Percentiles rank a stretch among this genome's conserved stretches.
These are phyloP conservation scores for Bombus fervidus DNA, from an alignment of 1,140 invertebrate genomes.

Conservation along the genomic window DNA sequence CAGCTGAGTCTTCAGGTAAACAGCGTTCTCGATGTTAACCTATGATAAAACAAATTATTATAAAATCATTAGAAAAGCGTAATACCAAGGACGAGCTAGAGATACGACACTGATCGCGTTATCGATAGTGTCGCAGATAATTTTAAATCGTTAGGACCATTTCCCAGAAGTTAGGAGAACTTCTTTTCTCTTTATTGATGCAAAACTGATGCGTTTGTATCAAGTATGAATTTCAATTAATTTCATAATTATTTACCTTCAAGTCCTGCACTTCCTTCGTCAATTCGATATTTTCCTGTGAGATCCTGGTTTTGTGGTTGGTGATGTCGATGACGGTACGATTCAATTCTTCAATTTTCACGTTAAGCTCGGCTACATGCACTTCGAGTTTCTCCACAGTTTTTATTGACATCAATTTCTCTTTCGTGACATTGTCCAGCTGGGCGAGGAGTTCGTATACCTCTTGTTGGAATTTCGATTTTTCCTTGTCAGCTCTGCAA, in stretches of 20 bases:
- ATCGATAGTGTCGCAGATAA: not conserved
- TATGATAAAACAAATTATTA: conserved; percentile 58
- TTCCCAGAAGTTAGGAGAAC: not conserved
- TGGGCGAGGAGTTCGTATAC: conserved; percentile 97
- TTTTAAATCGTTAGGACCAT: not conserved
- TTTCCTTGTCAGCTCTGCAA: conserved; percentile 96
- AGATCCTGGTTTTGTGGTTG: conserved; percentile 93
- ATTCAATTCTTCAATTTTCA: conserved; percentile 97
- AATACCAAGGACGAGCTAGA: too few relatives aligned
- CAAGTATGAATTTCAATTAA: not conserved
- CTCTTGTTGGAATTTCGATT: conserved; percentile 97
- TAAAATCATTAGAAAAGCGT: not conserved
- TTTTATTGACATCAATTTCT: conserved; percentile 93
- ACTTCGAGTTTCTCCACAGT: conserved; percentile 95
- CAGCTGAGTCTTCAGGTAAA: conserved; percentile 94
- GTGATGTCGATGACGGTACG: conserved; percentile 97
- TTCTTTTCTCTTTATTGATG: not conserved
- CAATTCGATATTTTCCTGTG: conserved; percentile 96
- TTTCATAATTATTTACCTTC: conserved; percentile 85
- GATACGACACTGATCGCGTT: not conserved
- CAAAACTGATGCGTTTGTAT: not conserved
- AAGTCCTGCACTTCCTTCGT: conserved; percentile 96
- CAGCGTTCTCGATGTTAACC: conserved; percentile 95
- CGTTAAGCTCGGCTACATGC: conserved; percentile 92
- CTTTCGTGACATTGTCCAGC: conserved; percentile 95